These are phyloP conservation scores for Rhinoraja longicauda DNA, from an alignment of 2,797 vertebrate genomes.

Conservation along the genomic window DNA sequence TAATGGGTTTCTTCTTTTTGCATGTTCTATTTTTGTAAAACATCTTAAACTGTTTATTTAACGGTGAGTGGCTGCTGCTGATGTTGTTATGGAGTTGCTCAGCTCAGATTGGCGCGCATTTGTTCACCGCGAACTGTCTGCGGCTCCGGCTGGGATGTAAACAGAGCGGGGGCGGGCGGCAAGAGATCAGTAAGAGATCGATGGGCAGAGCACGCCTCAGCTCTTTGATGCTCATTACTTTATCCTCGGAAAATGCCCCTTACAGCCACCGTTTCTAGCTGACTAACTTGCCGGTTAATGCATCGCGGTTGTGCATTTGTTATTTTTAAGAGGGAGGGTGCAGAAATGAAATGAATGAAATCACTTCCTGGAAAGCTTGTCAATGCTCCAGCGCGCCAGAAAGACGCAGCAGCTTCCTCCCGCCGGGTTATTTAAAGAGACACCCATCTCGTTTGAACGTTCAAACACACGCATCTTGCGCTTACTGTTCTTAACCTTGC, in stretches of 20 bases:
- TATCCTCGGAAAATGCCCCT: neutral
- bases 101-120: slow-evolving; percentile 14
- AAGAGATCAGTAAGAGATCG: neutral
- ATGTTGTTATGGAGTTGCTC: neutral
- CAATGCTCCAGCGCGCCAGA: slow-evolving; percentile 31
- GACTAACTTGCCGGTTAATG: neutral
- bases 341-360: slow-evolving; percentile 24
- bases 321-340: neutral
- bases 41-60: neutral
- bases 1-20: neutral
- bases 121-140: neutral
- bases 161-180: neutral
- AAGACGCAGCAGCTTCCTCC: neutral
- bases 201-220: neutral
- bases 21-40: no score
- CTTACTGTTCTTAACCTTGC: neutral
- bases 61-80: neutral
- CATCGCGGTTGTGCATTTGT: no score
- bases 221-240: no score
- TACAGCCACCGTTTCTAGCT: neutral
- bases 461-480: no score
- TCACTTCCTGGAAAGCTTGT: slow-evolving; percentile 37
- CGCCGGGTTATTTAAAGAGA: slow-evolving; percentile 1
- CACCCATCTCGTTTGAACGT: neutral
- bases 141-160: neutral